phyloP scores from a whole-genome alignment of 2,888 invertebrate species.

The Masnerella sp. region DNA sequence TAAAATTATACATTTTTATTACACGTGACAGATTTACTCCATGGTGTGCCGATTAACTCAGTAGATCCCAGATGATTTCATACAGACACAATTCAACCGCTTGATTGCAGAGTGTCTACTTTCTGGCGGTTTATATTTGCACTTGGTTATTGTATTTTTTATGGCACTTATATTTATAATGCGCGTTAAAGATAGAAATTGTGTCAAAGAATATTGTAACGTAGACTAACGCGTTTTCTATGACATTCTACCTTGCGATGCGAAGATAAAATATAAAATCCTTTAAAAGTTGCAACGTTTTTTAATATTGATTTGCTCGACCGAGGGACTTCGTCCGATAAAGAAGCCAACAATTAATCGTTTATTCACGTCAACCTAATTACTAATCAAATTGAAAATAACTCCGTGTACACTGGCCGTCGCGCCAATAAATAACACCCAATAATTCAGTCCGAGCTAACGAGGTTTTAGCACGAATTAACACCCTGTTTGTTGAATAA shows the following conservation, averaged over 20 bases:
- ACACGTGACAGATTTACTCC: too few relatives aligned
- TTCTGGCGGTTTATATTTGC: constrained; percentile 7
- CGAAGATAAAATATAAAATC: constrained; percentile 3
- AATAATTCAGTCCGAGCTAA: background rate
- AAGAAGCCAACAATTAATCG: constrained; percentile 11
- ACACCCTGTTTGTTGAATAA: constrained; percentile 11
- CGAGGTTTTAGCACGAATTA: constrained; percentile 8
- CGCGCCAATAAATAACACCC: background rate
- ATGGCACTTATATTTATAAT: constrained; percentile 30
- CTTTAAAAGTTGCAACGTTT: constrained; percentile 2
- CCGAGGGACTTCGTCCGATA: background rate
- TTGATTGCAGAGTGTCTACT: background rate
- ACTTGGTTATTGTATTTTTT: constrained; percentile 21
- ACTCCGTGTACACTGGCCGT: background rate
- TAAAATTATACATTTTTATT: too few relatives aligned
- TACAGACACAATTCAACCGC: background rate
- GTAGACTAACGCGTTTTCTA: constrained; percentile 11
- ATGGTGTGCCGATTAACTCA: too few relatives aligned
- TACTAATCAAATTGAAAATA: constrained; percentile 15
- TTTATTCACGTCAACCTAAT: constrained; percentile 15
- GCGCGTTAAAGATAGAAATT: constrained; percentile 36
- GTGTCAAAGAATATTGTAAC: constrained; percentile 39
- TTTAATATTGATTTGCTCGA: constrained; percentile 13
- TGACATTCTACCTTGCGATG: constrained; percentile 39
- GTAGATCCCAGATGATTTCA: too few relatives aligned